phyloP scores from a whole-genome alignment of 2,113 vertebrate species.

The Vimba vimba region DNA sequence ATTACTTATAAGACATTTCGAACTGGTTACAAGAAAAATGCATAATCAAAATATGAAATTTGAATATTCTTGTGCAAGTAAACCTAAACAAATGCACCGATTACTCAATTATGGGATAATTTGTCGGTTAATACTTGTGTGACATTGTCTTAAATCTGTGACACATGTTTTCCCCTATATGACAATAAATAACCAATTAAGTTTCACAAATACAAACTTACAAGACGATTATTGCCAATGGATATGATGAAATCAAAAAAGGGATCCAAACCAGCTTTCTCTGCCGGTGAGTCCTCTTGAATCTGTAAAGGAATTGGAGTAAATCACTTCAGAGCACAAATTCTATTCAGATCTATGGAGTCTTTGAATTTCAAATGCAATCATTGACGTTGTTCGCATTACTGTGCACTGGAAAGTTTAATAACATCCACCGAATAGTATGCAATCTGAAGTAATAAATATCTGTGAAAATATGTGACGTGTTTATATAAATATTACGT shows the following conservation, averaged over 20 bases:
- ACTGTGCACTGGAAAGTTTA: not conserved
- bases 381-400: not conserved
- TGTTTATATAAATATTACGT: slow-evolving; percentile 8
- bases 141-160: not conserved
- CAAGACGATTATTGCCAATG: slow-evolving; percentile 86
- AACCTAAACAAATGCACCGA: not conserved
- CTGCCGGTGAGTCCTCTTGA: slow-evolving; percentile 91
- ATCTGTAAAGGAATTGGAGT: slow-evolving; percentile 75
- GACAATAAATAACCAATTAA: not conserved
- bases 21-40: too few species aligned
- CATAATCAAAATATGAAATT: not conserved
- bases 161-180: too few species aligned
- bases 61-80: not conserved
- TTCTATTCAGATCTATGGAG: not conserved
- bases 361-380: not conserved
- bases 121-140: not conserved
- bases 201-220: slow-evolving; percentile 52
- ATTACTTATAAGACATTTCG: too few species aligned
- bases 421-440: not conserved
- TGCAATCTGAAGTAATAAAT: not conserved
- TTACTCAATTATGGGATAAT: not conserved
- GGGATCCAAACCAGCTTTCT: slow-evolving; percentile 87
- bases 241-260: slow-evolving; percentile 97
- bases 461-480: not conserved
- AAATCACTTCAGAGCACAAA: not conserved